Conservation (phyloP, 2,797 vertebrate genomes). For the Mycteria americana region DNA sequence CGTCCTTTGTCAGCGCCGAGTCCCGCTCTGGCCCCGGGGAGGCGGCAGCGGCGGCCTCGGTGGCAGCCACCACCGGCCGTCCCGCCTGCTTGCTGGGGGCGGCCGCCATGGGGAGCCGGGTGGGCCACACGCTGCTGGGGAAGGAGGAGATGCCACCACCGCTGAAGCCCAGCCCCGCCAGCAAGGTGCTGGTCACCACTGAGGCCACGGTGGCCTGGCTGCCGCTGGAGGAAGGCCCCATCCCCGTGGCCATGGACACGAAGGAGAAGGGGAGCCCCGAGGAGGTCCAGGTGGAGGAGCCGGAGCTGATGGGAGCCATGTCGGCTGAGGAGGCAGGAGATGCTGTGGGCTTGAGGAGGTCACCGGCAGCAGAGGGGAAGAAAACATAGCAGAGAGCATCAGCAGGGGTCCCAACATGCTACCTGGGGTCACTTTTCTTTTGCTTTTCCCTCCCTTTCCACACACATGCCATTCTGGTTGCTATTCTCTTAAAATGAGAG, state of each 20-base stretch:
- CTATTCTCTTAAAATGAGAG: slow-evolving; percentile 15
- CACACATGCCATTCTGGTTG: background rate
- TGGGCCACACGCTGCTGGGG: slow-evolving; percentile 92
- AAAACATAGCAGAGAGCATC: slow-evolving; percentile 60
- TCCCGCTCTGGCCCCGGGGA: slow-evolving; percentile 77
- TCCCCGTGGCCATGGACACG: slow-evolving; percentile 95
- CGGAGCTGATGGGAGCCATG: slow-evolving; percentile 98
- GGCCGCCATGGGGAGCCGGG: slow-evolving; percentile 70
- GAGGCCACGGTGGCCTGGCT: slow-evolving; percentile 94
- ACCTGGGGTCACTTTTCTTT: slow-evolving; percentile 4
- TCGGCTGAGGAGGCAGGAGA: slow-evolving; percentile 94
- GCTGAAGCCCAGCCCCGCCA: slow-evolving; percentile 92
- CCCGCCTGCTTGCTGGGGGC: slow-evolving; percentile 73
- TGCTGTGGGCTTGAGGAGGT: slow-evolving; percentile 84
- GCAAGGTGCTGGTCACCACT: slow-evolving; percentile 92
- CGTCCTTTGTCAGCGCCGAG: slow-evolving; percentile 60
- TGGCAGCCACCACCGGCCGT: slow-evolving; percentile 75
- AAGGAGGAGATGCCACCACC: slow-evolving; percentile 92
- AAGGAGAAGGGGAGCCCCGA: slow-evolving; percentile 96
- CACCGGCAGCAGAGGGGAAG: slow-evolving; percentile 19
- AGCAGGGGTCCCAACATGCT: background rate
- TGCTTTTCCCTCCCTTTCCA: slow-evolving; percentile 32
- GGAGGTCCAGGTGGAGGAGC: slow-evolving; percentile 96
- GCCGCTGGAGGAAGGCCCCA: slow-evolving; percentile 92
- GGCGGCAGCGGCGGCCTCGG: slow-evolving; percentile 73